Evolutionary conservation across 2,113 vertebrate genomes (phyloP), one percentile per base, ranked within the genome.

Genomic region (Trogon surrucura): DNA sequence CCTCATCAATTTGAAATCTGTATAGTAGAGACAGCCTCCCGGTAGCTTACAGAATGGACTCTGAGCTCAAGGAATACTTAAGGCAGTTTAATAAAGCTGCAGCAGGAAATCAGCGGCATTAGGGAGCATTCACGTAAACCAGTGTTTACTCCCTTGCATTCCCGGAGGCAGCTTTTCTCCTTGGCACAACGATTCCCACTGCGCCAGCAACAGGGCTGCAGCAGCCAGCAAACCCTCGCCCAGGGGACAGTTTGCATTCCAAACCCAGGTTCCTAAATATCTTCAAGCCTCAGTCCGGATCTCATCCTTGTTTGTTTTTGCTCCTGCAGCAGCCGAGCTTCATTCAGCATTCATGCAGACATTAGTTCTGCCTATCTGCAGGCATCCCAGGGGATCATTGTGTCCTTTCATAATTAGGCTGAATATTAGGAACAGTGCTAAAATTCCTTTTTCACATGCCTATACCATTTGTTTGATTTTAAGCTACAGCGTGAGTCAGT

Each of bases 191-290:
- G 4, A 0, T 45, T 79, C n/a, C 58, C 9, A 1, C 50, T 7
- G 1, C 1, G 2, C 3, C 8, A 26, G 30, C 0, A 0, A 5
- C 2, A 4, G 44, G n/a, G 47, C 61, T n/a, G 61, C 29, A 16
- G 60, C 62, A 65, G 64, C 3, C 1, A 64, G 57, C 29, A 4
- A 86, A 6, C 29, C 38, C 65, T 79, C 2, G 0, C 71, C 30
- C 2, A 0, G 26, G 27, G 61, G 34, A 56, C 12, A 11, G 8
- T 3, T 5, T 34, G 25, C 1, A 0, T 75, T 62, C 71, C 58
- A 51, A 70, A 88, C 16, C 22, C 0, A 2, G 45, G 27, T 1
- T 66, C 27, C 45, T 41, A 62, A 58, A 16, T 18, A 50, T 13
- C 54, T 62, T 9, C 41, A 5, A 91, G 62, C 54, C 79, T 15